A percentile compares a stretch with the other conserved stretches of the same genome.
These are phyloP conservation scores for Mohoua ochrocephala DNA, from an alignment of 2,113 vertebrate species.

Conservation along the genomic window DNA sequence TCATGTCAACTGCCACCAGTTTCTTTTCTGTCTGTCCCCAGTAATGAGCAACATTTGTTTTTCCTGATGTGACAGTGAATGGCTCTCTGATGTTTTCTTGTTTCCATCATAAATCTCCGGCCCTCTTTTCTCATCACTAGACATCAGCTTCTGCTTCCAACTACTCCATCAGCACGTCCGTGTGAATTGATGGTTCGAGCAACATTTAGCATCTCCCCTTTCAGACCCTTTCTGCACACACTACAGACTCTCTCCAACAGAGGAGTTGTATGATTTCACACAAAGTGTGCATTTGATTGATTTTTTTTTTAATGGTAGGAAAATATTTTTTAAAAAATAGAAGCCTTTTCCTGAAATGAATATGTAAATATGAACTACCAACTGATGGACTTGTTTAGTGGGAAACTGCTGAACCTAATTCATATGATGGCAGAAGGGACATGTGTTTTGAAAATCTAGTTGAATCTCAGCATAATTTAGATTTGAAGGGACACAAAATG, in stretches of 20 bases:
- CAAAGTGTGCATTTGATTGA: neutral
- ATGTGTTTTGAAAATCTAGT: neutral
- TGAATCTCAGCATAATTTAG: neutral
- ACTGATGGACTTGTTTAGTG: neutral
- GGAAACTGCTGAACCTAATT: neutral
- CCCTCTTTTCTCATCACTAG: neutral
- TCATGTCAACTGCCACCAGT: neutral
- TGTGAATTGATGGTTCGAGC: neutral
- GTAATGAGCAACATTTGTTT: neutral
- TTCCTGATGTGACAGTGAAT: neutral
- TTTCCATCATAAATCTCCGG: neutral
- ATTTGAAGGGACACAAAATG: neutral
- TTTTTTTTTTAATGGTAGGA: rapidly evolving
- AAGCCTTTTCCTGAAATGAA: neutral
- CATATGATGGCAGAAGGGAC: neutral
- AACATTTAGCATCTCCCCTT: neutral
- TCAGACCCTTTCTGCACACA: neutral
- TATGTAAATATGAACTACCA: neutral
- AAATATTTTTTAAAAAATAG: neutral
- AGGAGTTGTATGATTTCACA: neutral
- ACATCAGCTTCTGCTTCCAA: neutral
- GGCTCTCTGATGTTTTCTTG: neutral
- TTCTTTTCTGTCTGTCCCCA: neutral
- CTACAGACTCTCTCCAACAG: neutral
- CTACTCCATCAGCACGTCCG: neutral